Evolutionary conservation across 2,888 invertebrate genomes (phyloP).

Genomic region (Hemaris fuciformis): DNA sequence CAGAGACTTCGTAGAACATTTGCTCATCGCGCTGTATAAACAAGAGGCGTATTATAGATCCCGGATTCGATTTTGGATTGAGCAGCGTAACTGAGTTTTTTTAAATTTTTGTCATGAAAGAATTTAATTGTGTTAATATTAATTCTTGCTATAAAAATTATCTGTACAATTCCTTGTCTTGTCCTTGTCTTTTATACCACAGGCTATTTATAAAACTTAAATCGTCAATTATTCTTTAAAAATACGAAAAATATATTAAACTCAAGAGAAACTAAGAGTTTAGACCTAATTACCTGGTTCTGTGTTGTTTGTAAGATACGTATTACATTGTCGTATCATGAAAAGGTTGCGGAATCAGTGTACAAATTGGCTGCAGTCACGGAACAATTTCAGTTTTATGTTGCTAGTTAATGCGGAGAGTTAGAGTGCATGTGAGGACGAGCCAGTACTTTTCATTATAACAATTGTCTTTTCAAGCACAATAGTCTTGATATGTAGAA

Average conservation of each 20-base stretch:
- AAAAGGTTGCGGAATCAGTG: constrained; percentile 11
- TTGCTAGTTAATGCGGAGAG: neutral
- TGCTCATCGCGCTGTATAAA: too few species aligned
- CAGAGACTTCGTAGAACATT: too few species aligned
- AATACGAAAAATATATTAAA: neutral
- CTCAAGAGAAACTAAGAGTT: neutral
- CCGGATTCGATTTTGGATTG: too few species aligned
- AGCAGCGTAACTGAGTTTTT: too few species aligned
- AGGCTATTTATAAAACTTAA: too few species aligned
- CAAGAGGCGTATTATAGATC: too few species aligned
- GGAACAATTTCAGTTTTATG: constrained; percentile 6
- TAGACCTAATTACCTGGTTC: constrained; percentile 16
- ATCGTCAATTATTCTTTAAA: neutral
- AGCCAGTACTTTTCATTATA: neutral
- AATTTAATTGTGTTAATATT: too few species aligned
- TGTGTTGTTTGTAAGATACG: constrained; percentile 21
- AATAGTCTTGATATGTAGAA: neutral
- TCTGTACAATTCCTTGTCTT: too few species aligned
- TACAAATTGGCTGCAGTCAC: constrained; percentile 3
- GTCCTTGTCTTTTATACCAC: too few species aligned
- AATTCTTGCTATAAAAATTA: too few species aligned
- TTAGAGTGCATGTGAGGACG: constrained; percentile 5
- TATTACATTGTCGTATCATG: constrained; percentile 18
- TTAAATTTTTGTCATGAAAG: too few species aligned
- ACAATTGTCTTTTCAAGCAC: neutral